phyloP scores from a whole-genome alignment of 2,888 invertebrate species.

The Onchidella celtica region DNA sequence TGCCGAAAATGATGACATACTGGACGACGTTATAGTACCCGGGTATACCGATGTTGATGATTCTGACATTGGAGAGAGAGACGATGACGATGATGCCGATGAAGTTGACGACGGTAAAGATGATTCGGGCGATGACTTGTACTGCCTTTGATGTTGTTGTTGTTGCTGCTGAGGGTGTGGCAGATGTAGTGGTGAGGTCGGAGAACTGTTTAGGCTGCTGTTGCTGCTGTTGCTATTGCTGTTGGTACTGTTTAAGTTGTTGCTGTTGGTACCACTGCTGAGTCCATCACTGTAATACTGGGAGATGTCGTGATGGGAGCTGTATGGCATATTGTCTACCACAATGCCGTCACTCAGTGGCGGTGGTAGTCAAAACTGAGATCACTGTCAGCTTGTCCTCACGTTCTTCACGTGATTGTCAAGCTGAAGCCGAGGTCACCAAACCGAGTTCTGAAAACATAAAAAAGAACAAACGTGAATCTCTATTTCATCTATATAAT shows the following conservation, averaged over 20 bases:
- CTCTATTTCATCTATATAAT: no score
- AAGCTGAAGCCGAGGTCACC: no score
- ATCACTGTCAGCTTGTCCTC: no score
- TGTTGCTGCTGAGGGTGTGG: not conserved
- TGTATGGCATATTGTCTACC: constrained; percentile 20
- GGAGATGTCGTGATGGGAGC: not conserved
- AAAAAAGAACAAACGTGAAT: no score
- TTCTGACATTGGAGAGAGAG: not conserved
- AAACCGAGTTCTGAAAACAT: no score
- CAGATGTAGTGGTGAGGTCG: not conserved
- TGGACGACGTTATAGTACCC: not conserved
- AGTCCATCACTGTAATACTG: not conserved
- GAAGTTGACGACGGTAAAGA: not conserved
- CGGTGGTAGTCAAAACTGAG: no score
- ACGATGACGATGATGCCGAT: not conserved
- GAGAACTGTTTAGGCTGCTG: not conserved
- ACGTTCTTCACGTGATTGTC: no score
- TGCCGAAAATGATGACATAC: not conserved
- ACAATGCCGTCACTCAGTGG: no score
- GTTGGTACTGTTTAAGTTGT: not conserved
- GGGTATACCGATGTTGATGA: not conserved
- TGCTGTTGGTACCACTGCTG: not conserved
- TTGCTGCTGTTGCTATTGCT: constrained; percentile 6
- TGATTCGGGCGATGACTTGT: not conserved
- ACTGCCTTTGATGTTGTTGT: not conserved